Evolutionary conservation across 2,888 invertebrate genomes (phyloP).

Genomic region (Yponomeuta sedellus): DNA sequence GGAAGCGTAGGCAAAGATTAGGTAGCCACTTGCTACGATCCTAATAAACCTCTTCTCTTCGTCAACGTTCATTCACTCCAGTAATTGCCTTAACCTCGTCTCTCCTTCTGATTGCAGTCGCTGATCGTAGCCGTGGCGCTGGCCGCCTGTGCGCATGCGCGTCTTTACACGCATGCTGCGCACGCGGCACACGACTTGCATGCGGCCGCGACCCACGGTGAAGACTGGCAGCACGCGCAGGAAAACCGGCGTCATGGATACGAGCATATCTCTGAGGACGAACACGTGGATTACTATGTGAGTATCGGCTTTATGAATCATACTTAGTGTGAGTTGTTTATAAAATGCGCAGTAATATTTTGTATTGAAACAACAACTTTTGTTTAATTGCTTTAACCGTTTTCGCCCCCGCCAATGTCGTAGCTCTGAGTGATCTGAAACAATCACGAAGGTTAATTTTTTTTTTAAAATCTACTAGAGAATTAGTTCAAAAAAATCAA

Average conservation of each 20-base stretch:
- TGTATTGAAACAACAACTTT: too few species aligned
- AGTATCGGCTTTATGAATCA: too few species aligned
- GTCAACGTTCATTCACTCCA: background rate
- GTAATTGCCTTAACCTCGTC: background rate
- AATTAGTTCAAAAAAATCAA: too few species aligned
- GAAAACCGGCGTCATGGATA: conserved; percentile 42
- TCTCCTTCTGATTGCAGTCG: conserved; percentile 35
- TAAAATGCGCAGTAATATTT: too few species aligned
- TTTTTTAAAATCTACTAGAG: too few species aligned
- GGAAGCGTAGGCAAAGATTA: too few species aligned
- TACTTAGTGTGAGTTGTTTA: too few species aligned
- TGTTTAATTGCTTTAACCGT: too few species aligned
- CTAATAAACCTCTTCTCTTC: background rate
- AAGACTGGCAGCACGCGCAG: conserved; percentile 34
- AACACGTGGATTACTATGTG: conserved; percentile 80
- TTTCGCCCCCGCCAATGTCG: too few species aligned
- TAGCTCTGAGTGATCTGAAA: too few species aligned
- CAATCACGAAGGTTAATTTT: too few species aligned
- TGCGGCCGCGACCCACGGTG: conserved; percentile 31
- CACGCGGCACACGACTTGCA: conserved; percentile 20
- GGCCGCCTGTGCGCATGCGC: conserved; percentile 43
- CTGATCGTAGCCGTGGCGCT: conserved; percentile 40
- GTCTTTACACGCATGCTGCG: conserved; percentile 35
- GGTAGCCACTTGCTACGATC: background rate
- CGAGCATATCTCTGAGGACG: conserved; percentile 62